These are phyloP conservation scores for Phthorimaea operculella DNA, from an alignment of 1,140 invertebrate species.

Conservation along the genomic window DNA sequence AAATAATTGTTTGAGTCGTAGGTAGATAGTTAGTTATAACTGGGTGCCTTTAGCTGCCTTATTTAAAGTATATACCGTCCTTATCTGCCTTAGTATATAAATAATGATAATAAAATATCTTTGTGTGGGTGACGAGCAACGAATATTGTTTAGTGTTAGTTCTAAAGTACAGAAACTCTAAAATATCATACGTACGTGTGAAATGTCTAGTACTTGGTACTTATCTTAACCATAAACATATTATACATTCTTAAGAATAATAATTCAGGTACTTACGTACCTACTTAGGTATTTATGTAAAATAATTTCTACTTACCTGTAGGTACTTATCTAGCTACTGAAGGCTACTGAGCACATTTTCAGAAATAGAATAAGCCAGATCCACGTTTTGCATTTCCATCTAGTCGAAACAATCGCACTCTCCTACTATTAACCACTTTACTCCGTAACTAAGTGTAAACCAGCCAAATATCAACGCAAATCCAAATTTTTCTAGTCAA, in stretches of 20 bases:
- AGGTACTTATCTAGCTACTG: background rate
- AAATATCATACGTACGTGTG: background rate
- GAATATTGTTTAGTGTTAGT: slow-evolving; percentile 55
- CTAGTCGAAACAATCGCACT: slow-evolving; percentile 42
- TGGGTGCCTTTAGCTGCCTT: slow-evolving; percentile 59
- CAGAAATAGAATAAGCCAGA: background rate
- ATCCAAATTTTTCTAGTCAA: slow-evolving; percentile 66
- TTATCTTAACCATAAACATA: too few species aligned
- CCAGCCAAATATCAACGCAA: slow-evolving; percentile 47
- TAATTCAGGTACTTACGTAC: background rate
- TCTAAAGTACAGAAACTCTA: slow-evolving; percentile 16
- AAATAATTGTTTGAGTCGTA: slow-evolving; percentile 12
- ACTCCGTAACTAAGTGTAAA: slow-evolving; percentile 4
- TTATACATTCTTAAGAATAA: background rate
- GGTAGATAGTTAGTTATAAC: slow-evolving; percentile 11
- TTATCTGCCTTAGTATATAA: slow-evolving; percentile 43
- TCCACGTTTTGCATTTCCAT: slow-evolving; percentile 51
- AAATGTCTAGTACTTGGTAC: background rate
- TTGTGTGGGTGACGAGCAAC: slow-evolving; percentile 48
- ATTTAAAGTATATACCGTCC: slow-evolving; percentile 48
- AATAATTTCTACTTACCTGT: too few species aligned
- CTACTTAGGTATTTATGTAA: too few species aligned
- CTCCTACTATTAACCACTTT: slow-evolving; percentile 7
- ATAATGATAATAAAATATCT: slow-evolving; percentile 6
- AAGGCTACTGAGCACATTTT: background rate